Conservation (phyloP, 2,797 vertebrate species). For the Phoxinus dragarum region DNA sequence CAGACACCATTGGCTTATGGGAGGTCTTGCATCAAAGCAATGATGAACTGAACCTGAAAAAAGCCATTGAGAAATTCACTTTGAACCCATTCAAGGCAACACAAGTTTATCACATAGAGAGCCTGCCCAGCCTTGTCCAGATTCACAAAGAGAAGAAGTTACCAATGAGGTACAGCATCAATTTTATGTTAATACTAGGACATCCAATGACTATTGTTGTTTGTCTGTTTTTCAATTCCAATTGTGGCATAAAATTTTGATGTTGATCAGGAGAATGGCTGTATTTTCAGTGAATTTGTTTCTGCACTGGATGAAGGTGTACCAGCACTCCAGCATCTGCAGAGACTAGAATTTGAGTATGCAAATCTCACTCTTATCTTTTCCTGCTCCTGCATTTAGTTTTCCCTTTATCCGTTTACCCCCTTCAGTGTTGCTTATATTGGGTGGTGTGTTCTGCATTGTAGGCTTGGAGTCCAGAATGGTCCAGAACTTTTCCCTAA, state of each 20-base stretch:
- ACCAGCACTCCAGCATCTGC: slow-evolving; percentile 85
- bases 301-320: slow-evolving; percentile 74
- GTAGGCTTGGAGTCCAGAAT: slow-evolving; percentile 83
- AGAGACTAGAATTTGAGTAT: slow-evolving; percentile 90
- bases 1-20: slow-evolving; percentile 86
- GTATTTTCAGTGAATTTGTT: slow-evolving; percentile 63
- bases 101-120: slow-evolving; percentile 83
- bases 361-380: slow-evolving; percentile 55
- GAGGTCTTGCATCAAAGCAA: slow-evolving; percentile 77
- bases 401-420: not conserved
- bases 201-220: not conserved
- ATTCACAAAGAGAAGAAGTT: slow-evolving; percentile 80
- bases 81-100: slow-evolving; percentile 87
- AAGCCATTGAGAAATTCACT: slow-evolving; percentile 83
- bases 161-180: slow-evolving; percentile 72
- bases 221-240: not conserved
- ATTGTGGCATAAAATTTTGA: not conserved
- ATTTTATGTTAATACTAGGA: not conserved
- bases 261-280: slow-evolving; percentile 20
- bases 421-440: not conserved
- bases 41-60: slow-evolving; percentile 74
- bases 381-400: not conserved
- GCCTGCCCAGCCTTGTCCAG: slow-evolving; percentile 83
- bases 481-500: slow-evolving; percentile 81
- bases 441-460: slow-evolving; percentile 48